Evolutionary conservation across 2,113 vertebrate species (phyloP), one percentile per base, ranked within the genome.

Genomic region (Clarias gariepinus): DNA sequence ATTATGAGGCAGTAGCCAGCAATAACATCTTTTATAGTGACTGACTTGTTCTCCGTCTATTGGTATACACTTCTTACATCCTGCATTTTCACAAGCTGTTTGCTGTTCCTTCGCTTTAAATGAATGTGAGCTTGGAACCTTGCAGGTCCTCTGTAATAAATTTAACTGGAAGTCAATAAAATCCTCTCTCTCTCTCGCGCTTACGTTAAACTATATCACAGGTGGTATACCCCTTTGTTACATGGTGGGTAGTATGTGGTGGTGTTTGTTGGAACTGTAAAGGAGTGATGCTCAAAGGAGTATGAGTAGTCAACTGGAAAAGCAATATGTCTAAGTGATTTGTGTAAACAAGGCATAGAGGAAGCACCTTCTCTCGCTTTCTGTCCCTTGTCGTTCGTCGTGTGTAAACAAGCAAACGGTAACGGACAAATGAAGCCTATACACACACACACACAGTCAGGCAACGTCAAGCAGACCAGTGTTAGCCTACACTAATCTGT

Each of bases 11-110:
- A 86, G 84, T 77, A 36, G 92, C 92, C 93, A 94, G 91, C 73
- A 94, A 94, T 92, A 93, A 94, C 92, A 93, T 88, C 83, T 89
- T 87, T 71, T 87, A 86, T 89, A 88, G 81, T 87, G 36, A 82
- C 89, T 86, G 61, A 90, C 88, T 85, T 89, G 85, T 91, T 71
- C 81, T 60, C 30, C 61, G 68, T 64, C 36, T 3, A 55, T 53
- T n/a, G 52, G 58, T 63, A n/a, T 52, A 73, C 55, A 55, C 66
- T 81, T 81, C 47, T 69, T 55, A 60, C 11, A 78, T 76, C 81
- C 77, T 87, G 69, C 60, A 53, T 82, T 78, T 84, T 57, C 81
- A 52, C 74, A 77, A 47, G 63, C 71, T 68, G 7, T 69, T 78
- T 78, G 63, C 47, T 83, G 30, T 71, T 69, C 19, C 55, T 71